Evolutionary conservation across 1,140 invertebrate genomes (phyloP).

Genomic region (Drosophila sp.): DNA sequence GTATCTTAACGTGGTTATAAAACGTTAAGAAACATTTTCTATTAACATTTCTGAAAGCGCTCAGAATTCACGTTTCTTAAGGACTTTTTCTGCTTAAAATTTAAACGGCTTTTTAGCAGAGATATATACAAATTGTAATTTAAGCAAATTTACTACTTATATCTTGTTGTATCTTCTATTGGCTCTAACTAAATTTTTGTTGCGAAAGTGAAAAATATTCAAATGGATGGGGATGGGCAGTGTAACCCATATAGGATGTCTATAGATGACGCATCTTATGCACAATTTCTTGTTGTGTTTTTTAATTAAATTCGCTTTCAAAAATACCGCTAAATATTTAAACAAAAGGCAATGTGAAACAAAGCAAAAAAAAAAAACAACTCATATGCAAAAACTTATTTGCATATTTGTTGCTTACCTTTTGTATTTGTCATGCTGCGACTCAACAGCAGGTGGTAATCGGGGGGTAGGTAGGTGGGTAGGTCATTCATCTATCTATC

Average conservation of each 20-base stretch:
- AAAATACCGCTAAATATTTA: slow-evolving; percentile 78
- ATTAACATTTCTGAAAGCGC: too few species aligned
- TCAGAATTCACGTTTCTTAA: too few species aligned
- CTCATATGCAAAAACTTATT: slow-evolving; percentile 40
- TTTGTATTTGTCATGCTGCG: slow-evolving; percentile 24
- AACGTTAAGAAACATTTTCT: too few species aligned
- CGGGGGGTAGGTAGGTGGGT: not conserved
- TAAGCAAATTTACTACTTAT: slow-evolving; percentile 37
- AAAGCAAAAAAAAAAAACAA: slow-evolving; percentile 9
- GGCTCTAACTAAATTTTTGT: not conserved
- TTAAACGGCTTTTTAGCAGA: too few species aligned
- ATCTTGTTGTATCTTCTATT: not conserved
- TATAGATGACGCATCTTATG: slow-evolving; percentile 13
- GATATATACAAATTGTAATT: slow-evolving; percentile 34
- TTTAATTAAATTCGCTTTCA: slow-evolving; percentile 80
- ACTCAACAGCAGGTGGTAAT: slow-evolving; percentile 1
- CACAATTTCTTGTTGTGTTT: slow-evolving; percentile 24
- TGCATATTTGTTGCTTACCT: slow-evolving; percentile 57
- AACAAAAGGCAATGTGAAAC: slow-evolving; percentile 42
- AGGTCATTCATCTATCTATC: slow-evolving; percentile 7
- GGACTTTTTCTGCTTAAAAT: too few species aligned
- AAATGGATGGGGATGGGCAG: too few species aligned
- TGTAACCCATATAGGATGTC: not conserved
- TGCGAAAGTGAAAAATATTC: not conserved
- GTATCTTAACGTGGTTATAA: too few species aligned